Conservation (phyloP, 2,888 invertebrate species). For the Hirudinaria manillensis region DNA sequence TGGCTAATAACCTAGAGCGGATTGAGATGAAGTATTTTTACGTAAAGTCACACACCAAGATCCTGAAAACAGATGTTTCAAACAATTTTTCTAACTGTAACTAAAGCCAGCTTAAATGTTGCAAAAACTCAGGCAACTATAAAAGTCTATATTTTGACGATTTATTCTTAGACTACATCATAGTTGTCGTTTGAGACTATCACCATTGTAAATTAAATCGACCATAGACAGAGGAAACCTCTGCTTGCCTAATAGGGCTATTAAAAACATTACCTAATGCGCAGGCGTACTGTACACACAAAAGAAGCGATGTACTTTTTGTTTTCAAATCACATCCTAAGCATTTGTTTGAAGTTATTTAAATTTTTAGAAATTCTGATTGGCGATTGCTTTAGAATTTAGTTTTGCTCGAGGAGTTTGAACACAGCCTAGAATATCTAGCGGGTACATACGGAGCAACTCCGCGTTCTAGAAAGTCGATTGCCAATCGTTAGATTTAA, state of each 20-base stretch:
- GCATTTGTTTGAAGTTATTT: too few relatives aligned
- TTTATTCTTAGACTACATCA: conserved; percentile 3
- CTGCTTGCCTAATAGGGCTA: conserved; percentile 16
- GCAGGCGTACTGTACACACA: not conserved
- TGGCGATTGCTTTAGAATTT: too few relatives aligned
- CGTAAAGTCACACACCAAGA: not conserved
- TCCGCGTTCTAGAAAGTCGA: too few relatives aligned
- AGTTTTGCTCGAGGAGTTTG: too few relatives aligned
- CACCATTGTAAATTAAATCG: not conserved
- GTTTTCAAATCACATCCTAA: not conserved
- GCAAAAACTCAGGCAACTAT: not conserved
- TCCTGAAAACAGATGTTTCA: conserved; percentile 18
- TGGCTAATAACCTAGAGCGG: too few relatives aligned
- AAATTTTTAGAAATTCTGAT: too few relatives aligned
- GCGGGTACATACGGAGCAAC: too few relatives aligned
- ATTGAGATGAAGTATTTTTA: too few relatives aligned
- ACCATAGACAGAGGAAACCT: conserved; percentile 17
- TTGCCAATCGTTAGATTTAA: too few relatives aligned
- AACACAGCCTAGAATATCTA: too few relatives aligned
- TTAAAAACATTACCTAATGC: conserved; percentile 11
- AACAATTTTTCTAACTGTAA: conserved; percentile 4
- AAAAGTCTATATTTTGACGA: not conserved
- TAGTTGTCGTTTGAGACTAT: not conserved
- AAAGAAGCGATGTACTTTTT: conserved; percentile 4
- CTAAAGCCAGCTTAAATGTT: not conserved